Evolutionary conservation across 2,888 invertebrate genomes (phyloP).

Genomic region (Tinea trinotella): DNA sequence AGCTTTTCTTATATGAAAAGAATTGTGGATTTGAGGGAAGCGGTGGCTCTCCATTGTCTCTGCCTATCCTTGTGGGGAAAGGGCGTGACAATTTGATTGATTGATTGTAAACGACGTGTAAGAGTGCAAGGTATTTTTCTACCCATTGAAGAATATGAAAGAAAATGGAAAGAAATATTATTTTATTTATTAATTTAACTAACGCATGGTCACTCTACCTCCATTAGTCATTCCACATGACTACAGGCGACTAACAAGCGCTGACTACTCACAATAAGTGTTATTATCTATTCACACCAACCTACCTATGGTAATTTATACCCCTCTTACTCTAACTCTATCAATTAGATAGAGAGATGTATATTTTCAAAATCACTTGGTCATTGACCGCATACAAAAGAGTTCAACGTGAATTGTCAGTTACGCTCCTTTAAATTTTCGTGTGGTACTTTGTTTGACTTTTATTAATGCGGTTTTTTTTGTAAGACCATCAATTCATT

Average conservation of each 20-base stretch:
- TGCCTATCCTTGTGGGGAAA: too few species aligned
- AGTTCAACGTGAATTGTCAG: slow-evolving; percentile 21
- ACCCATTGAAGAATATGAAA: too few species aligned
- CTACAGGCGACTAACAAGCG: slow-evolving; percentile 14
- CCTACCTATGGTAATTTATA: slow-evolving; percentile 17
- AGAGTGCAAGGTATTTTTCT: too few species aligned
- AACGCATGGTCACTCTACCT: neutral
- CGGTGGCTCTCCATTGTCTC: too few species aligned
- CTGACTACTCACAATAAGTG: slow-evolving; percentile 16
- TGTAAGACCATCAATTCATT: too few species aligned
- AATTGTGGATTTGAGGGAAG: too few species aligned
- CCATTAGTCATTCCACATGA: slow-evolving; percentile 17
- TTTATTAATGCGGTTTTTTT: neutral
- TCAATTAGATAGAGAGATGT: neutral
- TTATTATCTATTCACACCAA: slow-evolving; percentile 18
- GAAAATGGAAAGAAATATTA: too few species aligned
- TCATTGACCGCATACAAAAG: slow-evolving; percentile 21
- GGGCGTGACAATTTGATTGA: too few species aligned
- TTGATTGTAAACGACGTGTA: too few species aligned
- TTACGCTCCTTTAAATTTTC: neutral
- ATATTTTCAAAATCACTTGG: slow-evolving; percentile 16
- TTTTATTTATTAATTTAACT: too few species aligned
- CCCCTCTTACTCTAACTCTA: slow-evolving; percentile 1
- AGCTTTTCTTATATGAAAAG: too few species aligned
- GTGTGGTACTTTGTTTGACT: neutral